Evolutionary conservation across 2,113 vertebrate genomes (phyloP).

Genomic region (Sylvicapra grimmia): DNA sequence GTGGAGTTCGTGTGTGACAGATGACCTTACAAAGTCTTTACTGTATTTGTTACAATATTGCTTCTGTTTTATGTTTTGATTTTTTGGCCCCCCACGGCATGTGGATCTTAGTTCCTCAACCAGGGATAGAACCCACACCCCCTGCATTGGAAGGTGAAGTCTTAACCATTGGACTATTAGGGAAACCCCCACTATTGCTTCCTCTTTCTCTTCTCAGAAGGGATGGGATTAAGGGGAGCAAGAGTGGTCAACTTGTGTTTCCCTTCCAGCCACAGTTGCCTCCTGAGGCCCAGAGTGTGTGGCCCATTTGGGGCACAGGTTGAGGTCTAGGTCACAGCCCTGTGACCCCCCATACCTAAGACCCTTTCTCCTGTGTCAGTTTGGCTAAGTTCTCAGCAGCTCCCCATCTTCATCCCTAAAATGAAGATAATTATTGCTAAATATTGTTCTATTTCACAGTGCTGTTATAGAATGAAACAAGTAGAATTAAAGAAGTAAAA

Average conservation of each 20-base stretch:
- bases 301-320: not conserved
- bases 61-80: not conserved
- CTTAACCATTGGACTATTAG: not conserved
- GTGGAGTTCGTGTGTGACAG: not conserved
- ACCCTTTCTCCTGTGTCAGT: not conserved
- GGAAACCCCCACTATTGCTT: not conserved
- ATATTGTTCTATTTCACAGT: not conserved
- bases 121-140: not conserved
- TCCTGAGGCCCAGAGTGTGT: not conserved
- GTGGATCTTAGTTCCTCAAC: not conserved
- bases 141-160: not conserved
- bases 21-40: not conserved
- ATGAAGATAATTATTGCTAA: not conserved
- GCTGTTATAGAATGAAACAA: not conserved
- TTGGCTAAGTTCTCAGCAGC: not conserved
- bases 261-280: not conserved
- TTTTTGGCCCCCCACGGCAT: not conserved
- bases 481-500: not conserved
- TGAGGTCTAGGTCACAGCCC: not conserved
- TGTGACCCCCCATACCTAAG: not conserved
- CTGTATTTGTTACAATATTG: not conserved
- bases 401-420: constrained; percentile 4
- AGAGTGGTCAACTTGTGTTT: not conserved
- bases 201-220: not conserved
- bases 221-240: not conserved